phyloP scores from a whole-genome alignment of 2,797 vertebrate species.

The Poeciliopsis paucimaculata region DNA sequence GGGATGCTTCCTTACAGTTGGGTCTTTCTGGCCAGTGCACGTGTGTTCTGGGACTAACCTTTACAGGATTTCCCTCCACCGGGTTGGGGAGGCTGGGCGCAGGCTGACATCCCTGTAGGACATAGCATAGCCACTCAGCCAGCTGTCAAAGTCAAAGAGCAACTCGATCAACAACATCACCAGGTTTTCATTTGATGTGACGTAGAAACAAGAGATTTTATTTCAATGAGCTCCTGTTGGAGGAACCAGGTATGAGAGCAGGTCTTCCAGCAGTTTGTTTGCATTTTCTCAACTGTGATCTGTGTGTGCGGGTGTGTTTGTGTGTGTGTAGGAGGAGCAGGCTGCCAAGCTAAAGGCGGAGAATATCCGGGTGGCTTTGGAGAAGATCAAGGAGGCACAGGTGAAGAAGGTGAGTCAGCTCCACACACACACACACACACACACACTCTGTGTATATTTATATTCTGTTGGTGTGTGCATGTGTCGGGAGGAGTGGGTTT shows the following conservation, averaged over 20 bases:
- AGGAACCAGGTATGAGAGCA: slow-evolving; percentile 61
- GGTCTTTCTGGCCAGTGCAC: background rate
- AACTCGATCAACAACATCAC: background rate
- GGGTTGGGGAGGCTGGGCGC: background rate
- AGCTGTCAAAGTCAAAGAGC: background rate
- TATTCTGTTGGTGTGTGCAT: slow-evolving; percentile 14
- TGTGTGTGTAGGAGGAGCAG: slow-evolving; percentile 89
- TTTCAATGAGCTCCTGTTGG: slow-evolving; percentile 71
- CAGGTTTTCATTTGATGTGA: slow-evolving; percentile 8
- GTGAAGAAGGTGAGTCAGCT: slow-evolving; percentile 92
- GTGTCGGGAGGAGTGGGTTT: slow-evolving; percentile 48
- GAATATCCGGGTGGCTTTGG: slow-evolving; percentile 93
- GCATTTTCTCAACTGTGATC: background rate
- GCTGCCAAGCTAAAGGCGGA: slow-evolving; percentile 96
- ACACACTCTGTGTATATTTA: background rate
- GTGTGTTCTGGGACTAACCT: slow-evolving; percentile 14
- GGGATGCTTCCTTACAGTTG: slow-evolving; percentile 8
- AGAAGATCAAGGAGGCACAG: slow-evolving; percentile 99
- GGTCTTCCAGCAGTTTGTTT: background rate
- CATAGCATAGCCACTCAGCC: background rate
- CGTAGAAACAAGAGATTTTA: slow-evolving; percentile 46
- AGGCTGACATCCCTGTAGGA: background rate
- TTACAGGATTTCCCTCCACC: background rate
- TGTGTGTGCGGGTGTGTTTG: slow-evolving; percentile 15
- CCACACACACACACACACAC: background rate